Percentiles rank a stretch among this genome's conserved stretches.
These are phyloP conservation scores for Stomatorhinus ivindoensis DNA, from an alignment of 2,113 vertebrate species.

Conservation along the genomic window DNA sequence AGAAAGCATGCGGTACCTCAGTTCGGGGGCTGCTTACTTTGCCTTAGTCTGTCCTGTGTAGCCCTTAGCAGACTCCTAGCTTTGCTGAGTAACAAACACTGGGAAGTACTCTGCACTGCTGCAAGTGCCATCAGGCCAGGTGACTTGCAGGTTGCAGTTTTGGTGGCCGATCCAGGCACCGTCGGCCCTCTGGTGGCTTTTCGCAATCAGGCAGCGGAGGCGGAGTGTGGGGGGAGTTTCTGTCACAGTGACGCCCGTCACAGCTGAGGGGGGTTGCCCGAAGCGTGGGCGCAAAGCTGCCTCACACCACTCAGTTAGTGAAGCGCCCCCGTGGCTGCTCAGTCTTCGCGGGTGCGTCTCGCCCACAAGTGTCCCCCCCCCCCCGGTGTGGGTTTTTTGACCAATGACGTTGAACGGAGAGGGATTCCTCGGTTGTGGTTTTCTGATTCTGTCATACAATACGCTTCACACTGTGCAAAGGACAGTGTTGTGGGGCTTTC, in stretches of 20 bases:
- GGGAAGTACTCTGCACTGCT: background rate
- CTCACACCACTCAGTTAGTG: background rate
- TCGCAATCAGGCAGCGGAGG: background rate
- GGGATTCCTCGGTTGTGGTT: slow-evolving; percentile 27
- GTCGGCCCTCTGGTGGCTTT: background rate
- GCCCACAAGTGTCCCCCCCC: background rate
- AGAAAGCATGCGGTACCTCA: background rate
- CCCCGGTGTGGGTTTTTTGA: background rate
- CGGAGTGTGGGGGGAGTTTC: slow-evolving; percentile 27
- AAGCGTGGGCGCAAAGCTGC: slow-evolving; percentile 24
- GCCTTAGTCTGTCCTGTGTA: background rate
- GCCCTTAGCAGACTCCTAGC: background rate
- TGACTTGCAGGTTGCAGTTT: background rate
- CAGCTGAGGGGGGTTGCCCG: slow-evolving; percentile 39
- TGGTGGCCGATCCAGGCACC: background rate
- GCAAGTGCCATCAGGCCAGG: background rate
- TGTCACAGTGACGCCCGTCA: background rate
- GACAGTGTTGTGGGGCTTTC: background rate
- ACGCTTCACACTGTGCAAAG: background rate
- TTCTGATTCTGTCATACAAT: background rate
- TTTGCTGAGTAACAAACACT: background rate
- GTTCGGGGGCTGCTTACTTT: background rate
- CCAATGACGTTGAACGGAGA: background rate
- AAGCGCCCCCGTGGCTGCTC: slow-evolving; percentile 28
- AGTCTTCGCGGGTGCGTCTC: slow-evolving; percentile 13